phyloP scores from a whole-genome alignment of 2,888 invertebrate genomes.

The Perizoma flavofasciatum region DNA sequence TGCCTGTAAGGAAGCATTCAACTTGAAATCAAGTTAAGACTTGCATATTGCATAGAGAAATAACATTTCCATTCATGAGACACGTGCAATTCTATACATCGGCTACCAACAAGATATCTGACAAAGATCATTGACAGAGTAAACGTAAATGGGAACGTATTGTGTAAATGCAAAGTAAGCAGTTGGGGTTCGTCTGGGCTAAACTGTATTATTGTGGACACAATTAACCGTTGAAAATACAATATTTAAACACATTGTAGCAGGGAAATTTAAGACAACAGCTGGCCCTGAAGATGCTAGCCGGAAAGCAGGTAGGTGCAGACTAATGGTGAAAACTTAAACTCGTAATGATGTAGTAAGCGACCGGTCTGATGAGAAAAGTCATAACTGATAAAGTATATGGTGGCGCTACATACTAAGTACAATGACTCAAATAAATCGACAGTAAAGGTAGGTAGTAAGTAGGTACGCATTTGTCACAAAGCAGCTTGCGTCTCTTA shows the following conservation, averaged over 20 bases:
- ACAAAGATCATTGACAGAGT: conserved; percentile 27
- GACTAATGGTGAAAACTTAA: too few relatives aligned
- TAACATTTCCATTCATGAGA: conserved; percentile 25
- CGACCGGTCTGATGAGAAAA: conserved; percentile 13
- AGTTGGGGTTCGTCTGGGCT: conserved; percentile 6
- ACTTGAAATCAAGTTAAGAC: conserved; percentile 23
- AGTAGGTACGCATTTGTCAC: conserved; percentile 5
- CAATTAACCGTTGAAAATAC: too few relatives aligned
- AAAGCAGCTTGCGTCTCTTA: conserved; percentile 13
- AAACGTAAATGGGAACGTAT: conserved; percentile 10
- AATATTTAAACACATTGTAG: too few relatives aligned
- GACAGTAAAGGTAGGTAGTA: background rate
- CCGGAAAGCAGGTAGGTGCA: too few relatives aligned
- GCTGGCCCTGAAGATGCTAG: too few relatives aligned
- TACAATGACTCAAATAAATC: background rate
- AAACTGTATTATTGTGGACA: background rate
- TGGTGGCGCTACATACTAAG: conserved; percentile 6
- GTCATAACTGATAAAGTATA: conserved; percentile 11
- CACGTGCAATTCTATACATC: conserved; percentile 30
- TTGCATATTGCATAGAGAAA: conserved; percentile 17
- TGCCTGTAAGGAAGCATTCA: conserved; percentile 22
- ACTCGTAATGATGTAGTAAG: background rate
- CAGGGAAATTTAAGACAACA: too few relatives aligned
- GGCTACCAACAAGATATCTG: background rate
- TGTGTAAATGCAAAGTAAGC: conserved; percentile 20